Evolutionary conservation across 2,113 vertebrate genomes (phyloP), one percentile per base, ranked within the genome.

Genomic region (Oncorhynchus keta): DNA sequence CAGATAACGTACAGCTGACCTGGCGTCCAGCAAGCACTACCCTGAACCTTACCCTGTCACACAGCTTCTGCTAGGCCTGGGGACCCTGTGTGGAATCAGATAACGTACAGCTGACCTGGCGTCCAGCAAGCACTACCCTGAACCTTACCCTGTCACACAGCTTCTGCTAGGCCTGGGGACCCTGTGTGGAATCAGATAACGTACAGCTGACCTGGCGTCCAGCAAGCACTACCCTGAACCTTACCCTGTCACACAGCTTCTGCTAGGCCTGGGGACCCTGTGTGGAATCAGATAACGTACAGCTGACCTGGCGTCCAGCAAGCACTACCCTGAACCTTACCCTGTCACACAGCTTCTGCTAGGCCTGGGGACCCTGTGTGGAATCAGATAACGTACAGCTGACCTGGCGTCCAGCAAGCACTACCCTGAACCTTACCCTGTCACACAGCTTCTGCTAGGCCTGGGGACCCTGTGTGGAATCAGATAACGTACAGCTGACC

Each of bases 181-280:
- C 16, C n/a, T 39, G 51, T 49, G 74, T 68, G 64, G 64, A 39
- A 77, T 86, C 59, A 81, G 72, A 87, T 80, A 79, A 83, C 80
- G 79, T 86, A 81, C 87, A 89, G 84, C 76, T 84, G 77, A 86
- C 62, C 89, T 89, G 89, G 86, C 88, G 81, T 83, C 85, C 72
- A 73, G 68, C 51, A 22, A 22, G 20, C 35, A 67, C 59, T 70
- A 2, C 72, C 14, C 4, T 12, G 20, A 51, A 70, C 8, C 45
- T 48, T 2, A 11, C 24, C 24, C 55, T 22, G 18, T 39, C 45
- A 18, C 66, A 14, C 61, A 18, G 18, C 66, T 32, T 32, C 30
- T 16, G 12, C 16, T 68, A 76, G 76, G 72, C 57, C 75, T 61
- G 24, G 55, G 64, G 68, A 67, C 5, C 16, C n/a, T 39, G 51